phyloP scores from a whole-genome alignment of 2,113 vertebrate species.

The Halichoerus grypus region DNA sequence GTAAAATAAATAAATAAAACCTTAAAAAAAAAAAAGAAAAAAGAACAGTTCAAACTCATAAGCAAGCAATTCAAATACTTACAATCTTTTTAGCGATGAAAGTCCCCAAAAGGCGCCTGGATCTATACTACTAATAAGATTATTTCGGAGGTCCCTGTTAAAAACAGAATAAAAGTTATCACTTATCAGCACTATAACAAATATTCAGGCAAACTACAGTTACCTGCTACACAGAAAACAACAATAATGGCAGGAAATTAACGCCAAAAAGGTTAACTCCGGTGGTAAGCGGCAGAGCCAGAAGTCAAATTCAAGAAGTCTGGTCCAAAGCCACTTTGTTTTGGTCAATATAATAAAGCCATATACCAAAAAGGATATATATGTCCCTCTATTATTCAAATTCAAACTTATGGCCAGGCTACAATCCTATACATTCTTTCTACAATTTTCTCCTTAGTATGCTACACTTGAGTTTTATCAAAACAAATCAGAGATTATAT shows the following conservation, averaged over 20 bases:
- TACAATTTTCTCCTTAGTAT: not conserved
- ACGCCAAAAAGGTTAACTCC: not conserved
- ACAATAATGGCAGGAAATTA: not conserved
- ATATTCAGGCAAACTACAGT: not conserved
- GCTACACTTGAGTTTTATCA: not conserved
- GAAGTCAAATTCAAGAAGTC: not conserved
- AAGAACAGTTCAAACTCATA: not conserved
- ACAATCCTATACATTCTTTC: not conserved
- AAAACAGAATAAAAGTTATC: slow-evolving; percentile 71
- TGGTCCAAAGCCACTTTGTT: not conserved
- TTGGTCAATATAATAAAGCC: not conserved
- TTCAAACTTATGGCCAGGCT: not conserved
- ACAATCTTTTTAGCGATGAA: slow-evolving; percentile 95
- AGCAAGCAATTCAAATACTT: slow-evolving; percentile 87
- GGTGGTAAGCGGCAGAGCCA: not conserved
- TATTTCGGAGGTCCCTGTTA: slow-evolving; percentile 96
- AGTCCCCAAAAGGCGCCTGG: slow-evolving; percentile 96
- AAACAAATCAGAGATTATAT: not conserved
- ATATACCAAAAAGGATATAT: not conserved
- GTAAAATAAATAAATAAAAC: not conserved
- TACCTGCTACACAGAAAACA: slow-evolving; percentile 9
- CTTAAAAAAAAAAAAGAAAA: not conserved
- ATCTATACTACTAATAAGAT: slow-evolving; percentile 95
- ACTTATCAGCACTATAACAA: not conserved
- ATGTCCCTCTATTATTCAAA: not conserved